Evolutionary conservation across 2,888 invertebrate genomes (phyloP).

Genomic region (Dione juno): DNA sequence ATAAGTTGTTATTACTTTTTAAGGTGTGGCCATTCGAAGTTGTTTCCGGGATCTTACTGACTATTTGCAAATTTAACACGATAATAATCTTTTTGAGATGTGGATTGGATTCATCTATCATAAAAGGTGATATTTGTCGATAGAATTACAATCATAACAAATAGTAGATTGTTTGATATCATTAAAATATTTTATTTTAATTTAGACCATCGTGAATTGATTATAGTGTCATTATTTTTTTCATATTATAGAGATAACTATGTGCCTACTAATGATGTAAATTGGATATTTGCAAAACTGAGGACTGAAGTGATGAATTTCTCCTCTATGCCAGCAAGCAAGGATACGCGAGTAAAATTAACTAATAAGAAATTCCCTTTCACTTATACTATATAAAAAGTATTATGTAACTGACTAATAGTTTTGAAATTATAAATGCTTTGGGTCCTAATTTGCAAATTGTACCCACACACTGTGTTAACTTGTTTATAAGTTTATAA

Average conservation of each 20-base stretch:
- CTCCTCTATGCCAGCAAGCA: neutral
- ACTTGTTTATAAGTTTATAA: conserved; percentile 48
- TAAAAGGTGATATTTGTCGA: too few species aligned
- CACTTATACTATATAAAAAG: conserved; percentile 17
- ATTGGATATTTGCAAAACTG: too few species aligned
- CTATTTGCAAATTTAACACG: neutral
- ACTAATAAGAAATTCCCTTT: neutral
- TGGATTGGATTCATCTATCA: too few species aligned
- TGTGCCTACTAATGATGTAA: too few species aligned
- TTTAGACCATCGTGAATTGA: too few species aligned
- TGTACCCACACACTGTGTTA: conserved; percentile 42
- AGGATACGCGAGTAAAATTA: neutral
- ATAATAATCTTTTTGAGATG: neutral
- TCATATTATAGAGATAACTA: too few species aligned
- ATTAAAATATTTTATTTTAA: too few species aligned
- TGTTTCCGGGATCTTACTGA: neutral
- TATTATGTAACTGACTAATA: conserved; percentile 39
- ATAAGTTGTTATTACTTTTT: conserved; percentile 3
- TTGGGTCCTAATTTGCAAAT: conserved; percentile 46
- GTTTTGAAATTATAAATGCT: conserved; percentile 42
- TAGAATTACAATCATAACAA: too few species aligned
- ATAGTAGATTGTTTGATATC: too few species aligned
- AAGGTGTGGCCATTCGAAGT: conserved; percentile 7
- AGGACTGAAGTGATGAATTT: neutral
- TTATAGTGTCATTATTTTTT: too few species aligned